Evolutionary conservation across 2,888 invertebrate genomes (phyloP), one percentile per base, ranked within the genome.

Genomic region (Amphipoea oculea): DNA sequence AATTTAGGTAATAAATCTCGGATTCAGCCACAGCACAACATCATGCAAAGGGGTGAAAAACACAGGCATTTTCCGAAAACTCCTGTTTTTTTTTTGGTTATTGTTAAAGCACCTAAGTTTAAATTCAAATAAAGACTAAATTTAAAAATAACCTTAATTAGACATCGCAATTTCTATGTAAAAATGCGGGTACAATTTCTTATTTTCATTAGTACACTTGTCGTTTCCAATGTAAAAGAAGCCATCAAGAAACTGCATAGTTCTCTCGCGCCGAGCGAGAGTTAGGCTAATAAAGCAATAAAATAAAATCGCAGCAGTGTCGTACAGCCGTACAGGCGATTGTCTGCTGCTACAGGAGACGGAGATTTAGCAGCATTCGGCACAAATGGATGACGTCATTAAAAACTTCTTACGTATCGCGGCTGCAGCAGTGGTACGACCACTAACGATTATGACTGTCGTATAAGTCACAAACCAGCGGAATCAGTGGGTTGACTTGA

Each of bases 361-460:
- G 63, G 69, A 85, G 74, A 83, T 79, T 81, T 84, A 74, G 82
- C 84, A 81, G 76, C 82, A 76, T 76, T 78, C 48, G 77, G 77
- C 77, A 76, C 78, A 85, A 83, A 81, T 89, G 90, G 90, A 92
- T 92, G 88, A 86, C 91, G 93, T 89, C 90, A 93, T 93, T 92
- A 92, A 93, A 92, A 90, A 90, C 86, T 91, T 89, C 85, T 82
- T 86, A 85, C 87, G 88, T 89, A 90, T 89, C 89, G 81, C 84
- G 78, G 66, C 51, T 76, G 81, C 82, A 82, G 87, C 54, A 84
- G 76, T 84, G 85, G 82, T 85, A 23, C 23, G n/a, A 29, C 83
- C 79, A 87, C 91, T 92, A 90, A 91, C 91, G 90, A 91, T 91
- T 90, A 90, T 90, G 89, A 86, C 85, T 79, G 86, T 74, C 82